A percentile compares a stretch with the other conserved stretches of the same genome.
Evolutionary conservation across 1,140 invertebrate genomes (phyloP).

Genomic region (Mizuhopecten yessoensis): DNA sequence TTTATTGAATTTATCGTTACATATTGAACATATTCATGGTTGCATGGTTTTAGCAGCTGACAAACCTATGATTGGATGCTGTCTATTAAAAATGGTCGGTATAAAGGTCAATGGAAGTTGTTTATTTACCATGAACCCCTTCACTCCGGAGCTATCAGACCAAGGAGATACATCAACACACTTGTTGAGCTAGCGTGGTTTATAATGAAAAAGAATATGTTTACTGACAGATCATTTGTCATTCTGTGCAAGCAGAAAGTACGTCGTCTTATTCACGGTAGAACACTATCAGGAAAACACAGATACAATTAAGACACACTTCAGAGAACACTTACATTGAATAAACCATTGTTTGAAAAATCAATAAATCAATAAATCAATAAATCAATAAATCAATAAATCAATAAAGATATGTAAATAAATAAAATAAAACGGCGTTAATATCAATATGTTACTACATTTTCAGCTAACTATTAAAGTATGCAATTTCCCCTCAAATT

Average conservation of each 20-base stretch:
- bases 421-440: too few species aligned
- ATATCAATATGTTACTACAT: too few species aligned
- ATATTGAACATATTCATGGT: slow-evolving; percentile 35
- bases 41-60: slow-evolving; percentile 12
- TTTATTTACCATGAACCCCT: slow-evolving; percentile 2
- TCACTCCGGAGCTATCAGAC: slow-evolving; percentile 12
- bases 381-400: too few species aligned
- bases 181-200: slow-evolving; percentile 24
- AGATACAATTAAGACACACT: too few species aligned
- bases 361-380: too few species aligned
- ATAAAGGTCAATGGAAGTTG: background rate
- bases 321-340: too few species aligned
- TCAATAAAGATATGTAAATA: too few species aligned
- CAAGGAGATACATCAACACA: background rate
- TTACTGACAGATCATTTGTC: slow-evolving; percentile 13
- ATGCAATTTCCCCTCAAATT: too few species aligned
- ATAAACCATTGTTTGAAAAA: too few species aligned
- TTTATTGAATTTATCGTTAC: slow-evolving; percentile 23
- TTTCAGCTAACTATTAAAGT: too few species aligned
- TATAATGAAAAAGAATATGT: slow-evolving; percentile 40
- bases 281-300: too few species aligned
- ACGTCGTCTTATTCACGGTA: background rate
- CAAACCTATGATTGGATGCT: slow-evolving; percentile 26
- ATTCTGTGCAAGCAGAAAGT: background rate
- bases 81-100: slow-evolving; percentile 21